These are phyloP conservation scores for Acrobasis consociella DNA, from an alignment of 2,888 invertebrate species.

Conservation along the genomic window DNA sequence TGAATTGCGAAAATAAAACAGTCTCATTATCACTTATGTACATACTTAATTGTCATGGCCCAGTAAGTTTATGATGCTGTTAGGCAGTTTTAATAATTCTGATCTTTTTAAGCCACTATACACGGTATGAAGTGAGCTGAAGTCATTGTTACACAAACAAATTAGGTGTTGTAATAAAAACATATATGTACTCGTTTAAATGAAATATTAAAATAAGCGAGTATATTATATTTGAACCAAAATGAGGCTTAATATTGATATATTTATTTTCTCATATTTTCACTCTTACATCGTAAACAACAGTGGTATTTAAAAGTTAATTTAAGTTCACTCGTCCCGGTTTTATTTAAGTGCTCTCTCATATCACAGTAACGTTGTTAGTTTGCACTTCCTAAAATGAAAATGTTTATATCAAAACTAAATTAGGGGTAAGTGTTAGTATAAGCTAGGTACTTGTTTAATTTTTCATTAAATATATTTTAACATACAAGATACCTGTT, in stretches of 20 bases:
- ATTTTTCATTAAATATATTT: neutral
- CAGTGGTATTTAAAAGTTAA: neutral
- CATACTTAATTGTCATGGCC: no score
- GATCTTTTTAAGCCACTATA: no score
- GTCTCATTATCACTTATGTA: no score
- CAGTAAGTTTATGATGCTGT: no score
- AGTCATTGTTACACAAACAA: no score
- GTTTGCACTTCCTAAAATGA: neutral
- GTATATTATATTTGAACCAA: neutral
- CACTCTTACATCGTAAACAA: neutral
- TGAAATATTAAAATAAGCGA: no score
- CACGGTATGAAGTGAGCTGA: no score
- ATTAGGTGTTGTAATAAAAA: no score
- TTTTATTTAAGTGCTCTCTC: neutral
- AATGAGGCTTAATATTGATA: neutral
- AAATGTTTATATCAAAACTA: neutral
- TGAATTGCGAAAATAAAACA: no score
- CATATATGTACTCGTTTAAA: no score
- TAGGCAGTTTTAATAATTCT: no score
- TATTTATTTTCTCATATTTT: neutral
- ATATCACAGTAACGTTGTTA: neutral
- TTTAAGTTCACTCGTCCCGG: neutral
- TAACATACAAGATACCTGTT: slow-evolving; percentile 11
- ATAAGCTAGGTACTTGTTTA: neutral
- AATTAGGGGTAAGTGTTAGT: neutral